These are phyloP conservation scores for Sinonovacula constricta DNA, from an alignment of 1,140 invertebrate species.

Conservation along the genomic window DNA sequence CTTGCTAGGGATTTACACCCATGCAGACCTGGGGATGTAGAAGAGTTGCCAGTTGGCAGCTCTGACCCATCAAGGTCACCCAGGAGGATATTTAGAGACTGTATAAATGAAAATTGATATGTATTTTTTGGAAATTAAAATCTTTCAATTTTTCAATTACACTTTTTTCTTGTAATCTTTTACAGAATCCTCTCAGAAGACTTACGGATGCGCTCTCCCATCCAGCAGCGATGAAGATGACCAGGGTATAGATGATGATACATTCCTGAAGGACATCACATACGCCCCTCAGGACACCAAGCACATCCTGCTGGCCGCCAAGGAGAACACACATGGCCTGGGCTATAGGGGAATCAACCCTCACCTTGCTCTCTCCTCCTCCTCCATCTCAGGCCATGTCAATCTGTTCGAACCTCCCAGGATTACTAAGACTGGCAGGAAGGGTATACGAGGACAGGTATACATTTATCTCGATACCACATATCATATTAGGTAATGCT, in stretches of 20 bases:
- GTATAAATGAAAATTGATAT: no score
- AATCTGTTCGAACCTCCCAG: conserved; percentile 70
- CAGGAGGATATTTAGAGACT: no score
- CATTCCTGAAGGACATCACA: conserved; percentile 88
- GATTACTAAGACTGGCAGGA: conserved; percentile 60
- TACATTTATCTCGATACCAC: no score
- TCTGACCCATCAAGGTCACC: no score
- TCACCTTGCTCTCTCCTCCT: conserved; percentile 55
- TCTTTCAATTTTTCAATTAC: no score
- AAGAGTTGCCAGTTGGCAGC: no score
- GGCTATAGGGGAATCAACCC: conserved; percentile 90
- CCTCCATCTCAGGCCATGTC: conserved; percentile 61
- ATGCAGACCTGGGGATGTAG: no score
- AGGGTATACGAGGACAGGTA: conserved; percentile 89
- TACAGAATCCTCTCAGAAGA: not conserved
- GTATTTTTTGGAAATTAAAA: no score
- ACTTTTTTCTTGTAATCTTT: not conserved
- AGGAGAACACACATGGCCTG: conserved; percentile 85
- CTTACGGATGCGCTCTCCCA: conserved; percentile 84
- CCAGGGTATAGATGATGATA: conserved; percentile 77
- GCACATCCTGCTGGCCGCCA: conserved; percentile 82
- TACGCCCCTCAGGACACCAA: conserved; percentile 92
- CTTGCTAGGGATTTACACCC: no score
- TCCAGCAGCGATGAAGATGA: conserved; percentile 46
- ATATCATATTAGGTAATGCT: no score